Evolutionary conservation across 2,888 invertebrate genomes (phyloP), one percentile per base, ranked within the genome.

Genomic region (Tenthredo livida): DNA sequence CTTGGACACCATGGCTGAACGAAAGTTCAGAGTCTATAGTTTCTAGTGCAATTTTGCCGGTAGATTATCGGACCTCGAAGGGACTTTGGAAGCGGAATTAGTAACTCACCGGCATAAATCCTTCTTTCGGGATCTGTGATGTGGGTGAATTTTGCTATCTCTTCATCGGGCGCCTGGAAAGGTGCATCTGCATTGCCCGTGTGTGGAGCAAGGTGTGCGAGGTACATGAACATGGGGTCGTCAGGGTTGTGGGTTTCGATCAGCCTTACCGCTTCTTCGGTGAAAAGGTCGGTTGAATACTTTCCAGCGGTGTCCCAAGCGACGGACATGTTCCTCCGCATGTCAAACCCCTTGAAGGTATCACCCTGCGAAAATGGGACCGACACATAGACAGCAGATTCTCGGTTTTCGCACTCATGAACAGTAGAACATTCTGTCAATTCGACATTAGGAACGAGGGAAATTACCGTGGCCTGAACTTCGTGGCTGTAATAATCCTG

Each of bases 1-100:
- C 88, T 96, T 96, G 33, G 97, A 96, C 1, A 98, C 95, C 96
- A 98, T 97, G 12, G 97, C 98, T 97, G 92, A 85, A 94, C 94
- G 86, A 84, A 84, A 73, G 21, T 70, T 43, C 73, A 29, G n/a
- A 73, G 9, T 43, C 25, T 21, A 73, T 5, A 33, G 50, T 3
- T 21, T 17, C 4, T 29, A 54, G 12, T 15, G 10, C 10, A 17
- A 10, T 10, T n/a, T 37, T 37, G 50, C 17, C 10, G 21, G 58
- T 17, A 29, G 50, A 83, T 72, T 43, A n/a, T n/a, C 73, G 72
- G 21, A 75, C 37, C 25, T 58, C 21, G 12, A 65, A 29, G 15
- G 17, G 5, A 15, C 5, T 73, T 43, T 40, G 0, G 10, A 21
- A 43, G 15, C 7, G 9, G 10, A 17, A 75, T 3, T 65, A 5